Evolutionary conservation across 2,888 invertebrate genomes (phyloP).

Genomic region (Calameuta pallipes): DNA sequence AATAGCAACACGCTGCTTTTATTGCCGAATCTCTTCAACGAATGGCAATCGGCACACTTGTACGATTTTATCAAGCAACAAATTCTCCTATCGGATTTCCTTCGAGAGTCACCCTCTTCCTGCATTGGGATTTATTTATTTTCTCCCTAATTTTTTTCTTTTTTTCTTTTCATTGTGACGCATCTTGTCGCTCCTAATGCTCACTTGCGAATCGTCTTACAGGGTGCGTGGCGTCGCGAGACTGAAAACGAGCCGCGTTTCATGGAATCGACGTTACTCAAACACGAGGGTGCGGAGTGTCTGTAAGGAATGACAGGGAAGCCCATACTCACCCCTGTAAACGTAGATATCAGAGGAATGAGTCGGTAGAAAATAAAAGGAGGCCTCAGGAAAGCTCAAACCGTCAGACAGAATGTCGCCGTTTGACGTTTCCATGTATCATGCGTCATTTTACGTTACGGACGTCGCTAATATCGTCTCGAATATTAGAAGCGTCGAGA

Average conservation of each 20-base stretch:
- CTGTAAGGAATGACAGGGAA: neutral
- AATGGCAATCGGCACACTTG: constrained; percentile 19
- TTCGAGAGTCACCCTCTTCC: constrained; percentile 14
- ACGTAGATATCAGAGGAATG: neutral
- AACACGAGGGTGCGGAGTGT: neutral
- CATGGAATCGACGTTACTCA: neutral
- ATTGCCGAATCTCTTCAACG: neutral
- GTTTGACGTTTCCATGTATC: constrained; percentile 60
- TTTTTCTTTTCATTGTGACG: neutral
- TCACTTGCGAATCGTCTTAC: neutral
- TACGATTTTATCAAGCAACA: constrained; percentile 14
- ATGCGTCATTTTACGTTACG: constrained; percentile 60
- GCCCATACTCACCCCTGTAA: neutral
- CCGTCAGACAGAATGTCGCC: constrained; percentile 38
- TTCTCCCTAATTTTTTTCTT: neutral
- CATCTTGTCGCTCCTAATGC: neutral
- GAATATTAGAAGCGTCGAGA: constrained; percentile 38
- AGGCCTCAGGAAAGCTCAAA: neutral
- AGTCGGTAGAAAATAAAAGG: neutral
- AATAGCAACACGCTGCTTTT: constrained; percentile 8
- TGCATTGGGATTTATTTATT: neutral
- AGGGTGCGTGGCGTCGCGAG: neutral
- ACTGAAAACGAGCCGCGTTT: neutral
- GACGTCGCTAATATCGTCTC: constrained; percentile 54
- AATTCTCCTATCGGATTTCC: constrained; percentile 36